These are phyloP conservation scores for Monoplex corrugatus DNA, from an alignment of 2,888 invertebrate genomes.

Conservation along the genomic window DNA sequence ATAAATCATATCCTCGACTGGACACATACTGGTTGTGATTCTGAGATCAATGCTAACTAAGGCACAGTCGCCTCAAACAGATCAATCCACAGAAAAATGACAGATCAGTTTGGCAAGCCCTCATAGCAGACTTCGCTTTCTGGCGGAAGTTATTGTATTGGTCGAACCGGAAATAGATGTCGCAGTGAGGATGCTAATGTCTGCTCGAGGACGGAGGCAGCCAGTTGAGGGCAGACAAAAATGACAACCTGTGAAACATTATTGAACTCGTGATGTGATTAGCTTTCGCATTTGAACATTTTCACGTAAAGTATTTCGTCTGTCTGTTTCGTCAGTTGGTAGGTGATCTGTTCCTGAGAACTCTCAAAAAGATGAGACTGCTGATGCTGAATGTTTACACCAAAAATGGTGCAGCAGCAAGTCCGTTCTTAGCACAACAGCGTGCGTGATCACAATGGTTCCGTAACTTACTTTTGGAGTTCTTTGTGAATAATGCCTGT, in stretches of 20 bases:
- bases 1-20: no score
- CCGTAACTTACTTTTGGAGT: not conserved
- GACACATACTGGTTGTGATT: no score
- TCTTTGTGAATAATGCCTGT: not conserved
- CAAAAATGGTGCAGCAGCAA: constrained; percentile 49
- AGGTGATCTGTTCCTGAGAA: not conserved
- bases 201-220: constrained; percentile 48
- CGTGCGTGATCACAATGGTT: not conserved
- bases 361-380: constrained; percentile 15
- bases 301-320: constrained; percentile 3
- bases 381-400: constrained; percentile 44
- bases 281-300: constrained; percentile 19
- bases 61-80: no score
- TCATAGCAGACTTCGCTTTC: not conserved
- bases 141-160: constrained; percentile 41
- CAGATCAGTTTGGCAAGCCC: no score
- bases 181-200: constrained; percentile 53
- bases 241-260: constrained; percentile 1
- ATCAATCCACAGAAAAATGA: no score
- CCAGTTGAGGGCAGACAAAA: constrained; percentile 31
- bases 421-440: not conserved
- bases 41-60: no score
- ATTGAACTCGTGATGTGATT: not conserved
- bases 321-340: not conserved
- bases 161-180: constrained; percentile 51